A percentile compares a stretch with the other conserved stretches of the same genome.
Evolutionary conservation across 2,113 vertebrate genomes (phyloP).

Genomic region (Cyanistes caeruleus): DNA sequence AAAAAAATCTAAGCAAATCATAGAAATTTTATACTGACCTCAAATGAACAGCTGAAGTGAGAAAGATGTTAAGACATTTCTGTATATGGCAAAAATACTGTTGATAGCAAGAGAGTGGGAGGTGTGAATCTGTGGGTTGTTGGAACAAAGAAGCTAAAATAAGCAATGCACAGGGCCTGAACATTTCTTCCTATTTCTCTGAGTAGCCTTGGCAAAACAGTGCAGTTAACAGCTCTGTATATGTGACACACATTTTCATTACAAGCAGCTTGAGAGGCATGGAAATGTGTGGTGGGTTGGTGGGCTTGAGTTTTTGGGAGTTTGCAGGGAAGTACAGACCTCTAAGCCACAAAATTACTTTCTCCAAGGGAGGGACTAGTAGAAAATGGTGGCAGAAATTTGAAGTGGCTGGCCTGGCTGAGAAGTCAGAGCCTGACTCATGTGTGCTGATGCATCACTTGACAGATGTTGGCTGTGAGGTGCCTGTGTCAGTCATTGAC

Average conservation of each 20-base stretch:
- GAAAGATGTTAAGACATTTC: background rate
- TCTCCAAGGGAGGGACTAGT: background rate
- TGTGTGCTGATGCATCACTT: background rate
- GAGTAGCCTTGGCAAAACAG: background rate
- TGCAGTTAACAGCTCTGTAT: background rate
- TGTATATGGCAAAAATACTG: conserved; percentile 44
- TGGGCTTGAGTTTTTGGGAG: background rate
- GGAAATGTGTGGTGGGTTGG: background rate
- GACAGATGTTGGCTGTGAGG: background rate
- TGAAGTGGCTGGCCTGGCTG: background rate
- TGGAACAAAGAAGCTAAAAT: conserved; percentile 15
- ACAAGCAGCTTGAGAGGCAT: background rate
- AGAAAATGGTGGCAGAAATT: background rate
- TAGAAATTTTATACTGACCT: conserved; percentile 14
- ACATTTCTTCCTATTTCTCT: background rate
- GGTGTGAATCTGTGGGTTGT: background rate
- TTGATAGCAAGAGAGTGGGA: background rate
- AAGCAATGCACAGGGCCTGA: background rate
- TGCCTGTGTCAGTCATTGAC: background rate
- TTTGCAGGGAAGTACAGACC: background rate
- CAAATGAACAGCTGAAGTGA: background rate
- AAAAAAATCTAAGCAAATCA: background rate
- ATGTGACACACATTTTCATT: background rate
- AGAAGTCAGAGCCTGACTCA: background rate
- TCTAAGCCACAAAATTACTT: background rate